Evolutionary conservation across 2,113 vertebrate species (phyloP).

Genomic region (Zingel zingel): DNA sequence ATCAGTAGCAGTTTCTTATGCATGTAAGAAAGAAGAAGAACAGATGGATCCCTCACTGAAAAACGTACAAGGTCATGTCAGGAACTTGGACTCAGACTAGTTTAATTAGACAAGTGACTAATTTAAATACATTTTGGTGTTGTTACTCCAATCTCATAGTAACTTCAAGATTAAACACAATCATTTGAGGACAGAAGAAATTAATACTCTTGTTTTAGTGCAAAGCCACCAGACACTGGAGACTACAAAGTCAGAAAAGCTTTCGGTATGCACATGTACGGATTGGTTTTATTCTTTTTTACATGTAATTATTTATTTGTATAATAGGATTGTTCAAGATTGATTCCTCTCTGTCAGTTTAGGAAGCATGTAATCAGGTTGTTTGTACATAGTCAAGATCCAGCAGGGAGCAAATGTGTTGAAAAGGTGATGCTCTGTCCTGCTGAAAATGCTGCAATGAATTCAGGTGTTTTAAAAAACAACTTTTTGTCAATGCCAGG

Average conservation of each 20-base stretch:
- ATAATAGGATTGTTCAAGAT: slow-evolving; percentile 63
- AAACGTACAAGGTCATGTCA: slow-evolving; percentile 45
- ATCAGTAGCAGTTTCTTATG: slow-evolving; percentile 51
- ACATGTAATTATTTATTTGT: slow-evolving; percentile 76
- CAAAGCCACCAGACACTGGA: slow-evolving; percentile 51
- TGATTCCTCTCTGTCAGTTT: slow-evolving; percentile 54
- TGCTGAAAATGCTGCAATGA: slow-evolving; percentile 78
- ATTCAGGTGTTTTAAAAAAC: slow-evolving; percentile 76
- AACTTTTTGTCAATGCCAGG: slow-evolving; percentile 37
- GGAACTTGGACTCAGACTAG: slow-evolving; percentile 40
- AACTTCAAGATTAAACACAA: slow-evolving; percentile 51
- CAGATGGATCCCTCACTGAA: slow-evolving; percentile 26
- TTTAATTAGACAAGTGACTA: slow-evolving; percentile 23
- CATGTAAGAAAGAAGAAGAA: slow-evolving; percentile 61
- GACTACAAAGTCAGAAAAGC: slow-evolving; percentile 36
- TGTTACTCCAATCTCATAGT: slow-evolving; percentile 22
- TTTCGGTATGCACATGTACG: slow-evolving; percentile 53
- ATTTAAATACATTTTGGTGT: slow-evolving; percentile 28
- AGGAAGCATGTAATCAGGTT: slow-evolving; percentile 73
- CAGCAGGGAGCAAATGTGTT: slow-evolving; percentile 47
- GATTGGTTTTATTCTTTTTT: slow-evolving; percentile 51
- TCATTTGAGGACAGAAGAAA: slow-evolving; percentile 40
- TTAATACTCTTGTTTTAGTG: slow-evolving; percentile 33
- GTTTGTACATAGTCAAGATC: slow-evolving; percentile 71
- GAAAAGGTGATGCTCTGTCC: slow-evolving; percentile 48